Percentiles rank a stretch among this genome's conserved stretches.
These are phyloP conservation scores for Varecia variegata DNA, from an alignment of 2,797 vertebrate genomes.

Conservation along the genomic window DNA sequence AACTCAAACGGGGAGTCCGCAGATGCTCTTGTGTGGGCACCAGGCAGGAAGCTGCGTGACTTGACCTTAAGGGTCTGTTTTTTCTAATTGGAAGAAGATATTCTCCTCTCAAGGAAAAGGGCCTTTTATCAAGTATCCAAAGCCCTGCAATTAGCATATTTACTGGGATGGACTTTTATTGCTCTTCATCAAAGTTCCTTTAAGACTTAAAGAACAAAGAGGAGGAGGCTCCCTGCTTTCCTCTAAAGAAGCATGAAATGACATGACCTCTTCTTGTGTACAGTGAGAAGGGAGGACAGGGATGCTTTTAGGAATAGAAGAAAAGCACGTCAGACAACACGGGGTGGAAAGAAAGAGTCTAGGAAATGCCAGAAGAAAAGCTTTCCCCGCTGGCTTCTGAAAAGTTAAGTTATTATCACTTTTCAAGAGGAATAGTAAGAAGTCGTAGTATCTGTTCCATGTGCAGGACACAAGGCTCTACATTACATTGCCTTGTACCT, in stretches of 20 bases:
- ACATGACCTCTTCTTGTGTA: not conserved
- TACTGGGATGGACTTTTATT: slow-evolving; percentile 18
- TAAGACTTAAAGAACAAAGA: slow-evolving; percentile 16
- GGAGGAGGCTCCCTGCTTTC: not conserved
- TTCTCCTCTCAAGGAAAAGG: not conserved
- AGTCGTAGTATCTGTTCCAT: not conserved
- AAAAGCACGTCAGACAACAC: not conserved
- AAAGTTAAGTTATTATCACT: not conserved
- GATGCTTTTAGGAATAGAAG: not conserved
- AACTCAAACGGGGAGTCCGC: too few relatives aligned
- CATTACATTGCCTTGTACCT: not conserved
- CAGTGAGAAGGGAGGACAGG: not conserved
- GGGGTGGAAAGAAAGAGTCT: not conserved
- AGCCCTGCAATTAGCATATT: not conserved
- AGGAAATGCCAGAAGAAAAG: not conserved
- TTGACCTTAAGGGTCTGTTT: not conserved
- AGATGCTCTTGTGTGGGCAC: not conserved
- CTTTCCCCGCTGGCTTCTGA: not conserved
- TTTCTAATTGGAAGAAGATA: not conserved
- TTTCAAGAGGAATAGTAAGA: not conserved
- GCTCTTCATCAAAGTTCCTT: not conserved
- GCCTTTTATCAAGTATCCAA: not conserved
- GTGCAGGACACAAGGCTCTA: not conserved
- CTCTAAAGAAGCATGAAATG: not conserved
- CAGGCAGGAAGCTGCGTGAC: not conserved